A percentile compares a stretch with the other conserved stretches of the same genome.
Evolutionary conservation across 2,888 invertebrate species (phyloP).

Genomic region (Lepeophtheirus nordmannii): DNA sequence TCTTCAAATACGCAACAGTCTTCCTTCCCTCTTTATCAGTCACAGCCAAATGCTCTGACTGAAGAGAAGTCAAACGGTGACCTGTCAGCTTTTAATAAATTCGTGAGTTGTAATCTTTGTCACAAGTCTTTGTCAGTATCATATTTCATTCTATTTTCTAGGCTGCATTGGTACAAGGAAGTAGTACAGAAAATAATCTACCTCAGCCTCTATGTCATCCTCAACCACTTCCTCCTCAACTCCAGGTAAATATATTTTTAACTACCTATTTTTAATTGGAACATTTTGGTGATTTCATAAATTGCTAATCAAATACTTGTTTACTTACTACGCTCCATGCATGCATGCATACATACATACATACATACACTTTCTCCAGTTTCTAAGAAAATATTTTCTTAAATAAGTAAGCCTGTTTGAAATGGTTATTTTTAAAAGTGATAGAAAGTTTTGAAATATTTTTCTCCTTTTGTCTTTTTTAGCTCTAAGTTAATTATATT

Average conservation of each 20-base stretch:
- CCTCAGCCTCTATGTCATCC: not conserved
- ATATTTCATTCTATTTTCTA: not conserved
- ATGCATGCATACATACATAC: no score
- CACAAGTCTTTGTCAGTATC: not conserved
- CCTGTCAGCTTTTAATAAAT: constrained; percentile 58
- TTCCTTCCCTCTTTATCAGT: not conserved
- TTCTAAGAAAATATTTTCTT: no score
- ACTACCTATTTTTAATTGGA: not conserved
- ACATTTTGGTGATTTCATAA: no score
- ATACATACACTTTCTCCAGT: no score
- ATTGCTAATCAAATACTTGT: no score
- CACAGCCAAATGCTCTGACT: not conserved
- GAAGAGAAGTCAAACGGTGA: constrained; percentile 43
- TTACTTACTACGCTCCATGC: no score
- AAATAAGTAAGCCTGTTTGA: no score
- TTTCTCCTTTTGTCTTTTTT: no score
- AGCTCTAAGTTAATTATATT: no score
- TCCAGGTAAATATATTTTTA: not conserved
- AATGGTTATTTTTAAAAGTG: no score
- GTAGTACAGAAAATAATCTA: not conserved
- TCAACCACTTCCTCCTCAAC: not conserved
- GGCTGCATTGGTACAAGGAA: constrained; percentile 3
- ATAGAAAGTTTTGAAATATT: no score
- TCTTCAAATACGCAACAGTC: not conserved
- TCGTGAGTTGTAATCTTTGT: constrained; percentile 40